Base-by-base conservation (phyloP, 2,888 invertebrate species). In the Lycia hirtaria region DNA sequence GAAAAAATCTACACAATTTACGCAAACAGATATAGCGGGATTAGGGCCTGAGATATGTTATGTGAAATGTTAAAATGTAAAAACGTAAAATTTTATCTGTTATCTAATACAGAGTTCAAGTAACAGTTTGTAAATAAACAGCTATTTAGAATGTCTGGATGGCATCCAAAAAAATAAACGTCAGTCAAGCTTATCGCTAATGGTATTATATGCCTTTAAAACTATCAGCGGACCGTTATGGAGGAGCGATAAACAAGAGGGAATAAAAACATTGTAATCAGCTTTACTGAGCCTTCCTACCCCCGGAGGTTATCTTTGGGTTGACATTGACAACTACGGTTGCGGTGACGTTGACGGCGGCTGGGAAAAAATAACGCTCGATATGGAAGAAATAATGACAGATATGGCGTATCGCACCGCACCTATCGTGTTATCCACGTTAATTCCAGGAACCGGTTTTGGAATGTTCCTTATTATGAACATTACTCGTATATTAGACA, bases 211-310 rank as follows among this genome's bases (percentile, higher is more conserved):
- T 72, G 68, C 70, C 68, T 73, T 74, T 65, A 71, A 73, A 78
- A 71, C 72, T 78, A 76, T 76, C 76, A 74, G 65, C 65, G 60
- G 67, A 64, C 71, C 62, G 64, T 72, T 70, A 67, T 61, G 65
- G 60, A 67, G 65, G 56, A 56, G 67, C 35, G 76, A 77, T 75
- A 76, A 73, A 65, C 56, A 47, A 62, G 51, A 62, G 61, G 63
- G 65, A 64, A 72, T 70, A 73, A 75, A 76, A 78, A 76, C 77
- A 72, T 56, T 67, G 73, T 80, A 80, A 81, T 82, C 81, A 75
- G 76, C 73, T 72, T n/a, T 62, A 69, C 65, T 56, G 71, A 65
- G 63, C 58, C 56, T 56, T 57, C 69, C 65, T 56, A 59, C 69
- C 65, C 67, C 65, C 47, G 51, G 66, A 72, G 79, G 80, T 80